Conservation (phyloP, 2,113 vertebrate genomes). For the Manacus vitellinus region DNA sequence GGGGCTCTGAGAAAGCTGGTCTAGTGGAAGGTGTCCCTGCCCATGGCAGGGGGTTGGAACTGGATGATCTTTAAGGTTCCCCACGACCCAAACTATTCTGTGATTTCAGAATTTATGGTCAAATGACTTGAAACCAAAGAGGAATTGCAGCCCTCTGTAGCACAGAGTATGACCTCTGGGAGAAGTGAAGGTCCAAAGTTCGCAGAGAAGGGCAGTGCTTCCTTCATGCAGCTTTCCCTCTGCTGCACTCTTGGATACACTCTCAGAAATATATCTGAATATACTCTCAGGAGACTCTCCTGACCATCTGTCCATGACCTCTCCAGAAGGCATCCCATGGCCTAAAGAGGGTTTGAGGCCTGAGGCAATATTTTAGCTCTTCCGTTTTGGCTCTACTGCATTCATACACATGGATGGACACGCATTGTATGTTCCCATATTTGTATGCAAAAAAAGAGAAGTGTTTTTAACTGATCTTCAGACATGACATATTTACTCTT, state of each 20-base stretch:
- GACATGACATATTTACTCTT: neutral
- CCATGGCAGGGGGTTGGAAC: neutral
- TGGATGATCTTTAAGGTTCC: neutral
- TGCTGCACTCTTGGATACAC: neutral
- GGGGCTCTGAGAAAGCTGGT: neutral
- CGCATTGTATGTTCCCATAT: fast-evolving
- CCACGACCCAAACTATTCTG: neutral
- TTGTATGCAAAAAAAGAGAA: neutral
- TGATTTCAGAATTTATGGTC: neutral
- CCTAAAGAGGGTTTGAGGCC: neutral
- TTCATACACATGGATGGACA: neutral
- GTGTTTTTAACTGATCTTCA: neutral
- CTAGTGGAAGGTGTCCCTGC: neutral
- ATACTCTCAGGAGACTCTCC: neutral
- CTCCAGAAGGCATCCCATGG: neutral
- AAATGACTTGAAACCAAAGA: neutral
- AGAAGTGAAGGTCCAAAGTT: neutral
- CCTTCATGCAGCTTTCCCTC: neutral
- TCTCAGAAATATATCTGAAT: neutral
- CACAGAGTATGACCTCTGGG: neutral
- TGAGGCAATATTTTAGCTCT: neutral
- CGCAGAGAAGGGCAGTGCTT: neutral
- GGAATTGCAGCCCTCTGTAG: neutral
- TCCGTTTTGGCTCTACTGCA: neutral
- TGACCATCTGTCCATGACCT: neutral